A percentile compares a stretch with the other conserved stretches of the same genome.
phyloP scores from a whole-genome alignment of 1,140 invertebrate species.

The roundworm (Caenorhabditis elegans) region DNA sequence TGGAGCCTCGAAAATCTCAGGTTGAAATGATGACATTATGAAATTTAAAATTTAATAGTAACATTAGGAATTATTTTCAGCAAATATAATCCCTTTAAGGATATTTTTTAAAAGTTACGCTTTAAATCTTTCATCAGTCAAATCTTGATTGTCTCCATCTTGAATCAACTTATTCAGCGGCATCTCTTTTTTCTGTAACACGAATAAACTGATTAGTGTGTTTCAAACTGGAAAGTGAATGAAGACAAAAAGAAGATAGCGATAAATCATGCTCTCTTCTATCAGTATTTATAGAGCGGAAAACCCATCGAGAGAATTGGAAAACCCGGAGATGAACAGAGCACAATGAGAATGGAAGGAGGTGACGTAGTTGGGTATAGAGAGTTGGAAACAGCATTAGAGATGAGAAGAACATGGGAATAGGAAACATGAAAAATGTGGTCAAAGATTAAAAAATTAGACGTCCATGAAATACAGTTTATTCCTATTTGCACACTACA shows the following conservation, averaged over 20 bases:
- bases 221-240: neutral
- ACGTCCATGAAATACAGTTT: too few species aligned
- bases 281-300: constrained; percentile 14
- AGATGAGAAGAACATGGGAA: neutral
- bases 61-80: too few species aligned
- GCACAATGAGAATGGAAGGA: neutral
- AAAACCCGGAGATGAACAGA: constrained; percentile 28
- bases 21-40: too few species aligned
- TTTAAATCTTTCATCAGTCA: constrained; percentile 37
- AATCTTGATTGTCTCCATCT: constrained; percentile 42
- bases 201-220: neutral
- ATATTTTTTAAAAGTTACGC: constrained; percentile 7
- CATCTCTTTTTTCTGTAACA: neutral
- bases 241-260: too few species aligned
- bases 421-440: neutral
- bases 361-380: neutral
- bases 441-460: neutral
- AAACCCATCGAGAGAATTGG: neutral
- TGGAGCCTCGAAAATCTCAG: too few species aligned
- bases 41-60: too few species aligned
- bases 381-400: neutral
- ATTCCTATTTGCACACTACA: too few species aligned
- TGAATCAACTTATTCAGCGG: constrained; percentile 39
- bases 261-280: constrained; percentile 12
- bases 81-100: too few species aligned